These are phyloP conservation scores for Xylota sylvarum DNA, from an alignment of 2,888 invertebrate species.

Conservation along the genomic window DNA sequence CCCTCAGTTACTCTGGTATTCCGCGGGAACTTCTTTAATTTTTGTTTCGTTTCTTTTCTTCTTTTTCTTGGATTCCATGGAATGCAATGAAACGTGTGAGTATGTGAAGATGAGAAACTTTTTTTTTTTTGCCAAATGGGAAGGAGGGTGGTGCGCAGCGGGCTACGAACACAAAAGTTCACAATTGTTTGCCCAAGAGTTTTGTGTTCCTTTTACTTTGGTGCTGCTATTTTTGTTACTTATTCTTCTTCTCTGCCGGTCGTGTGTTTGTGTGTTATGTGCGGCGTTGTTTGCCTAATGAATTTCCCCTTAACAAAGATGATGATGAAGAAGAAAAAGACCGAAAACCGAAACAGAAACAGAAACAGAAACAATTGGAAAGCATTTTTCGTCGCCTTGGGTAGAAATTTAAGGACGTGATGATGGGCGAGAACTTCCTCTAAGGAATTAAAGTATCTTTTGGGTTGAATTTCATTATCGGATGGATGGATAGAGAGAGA, in stretches of 20 bases:
- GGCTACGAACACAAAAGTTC: constrained; percentile 63
- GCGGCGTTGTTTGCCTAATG: constrained; percentile 61
- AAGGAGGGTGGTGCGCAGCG: not conserved
- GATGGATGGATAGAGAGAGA: not conserved
- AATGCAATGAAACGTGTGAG: constrained; percentile 51
- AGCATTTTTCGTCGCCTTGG: constrained; percentile 69
- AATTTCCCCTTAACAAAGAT: constrained; percentile 56
- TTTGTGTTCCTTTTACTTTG: constrained; percentile 55
- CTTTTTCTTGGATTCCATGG: constrained; percentile 13
- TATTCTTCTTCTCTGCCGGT: constrained; percentile 15
- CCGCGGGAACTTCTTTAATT: constrained; percentile 71
- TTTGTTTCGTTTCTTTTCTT: constrained; percentile 12
- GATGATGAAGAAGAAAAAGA: constrained; percentile 19
- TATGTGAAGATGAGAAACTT: constrained; percentile 55
- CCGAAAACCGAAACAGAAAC: not conserved
- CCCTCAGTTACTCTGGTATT: constrained; percentile 51
- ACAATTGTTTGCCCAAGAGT: constrained; percentile 74
- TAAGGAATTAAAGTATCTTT: constrained; percentile 43
- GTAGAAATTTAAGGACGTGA: constrained; percentile 61
- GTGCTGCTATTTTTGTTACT: constrained; percentile 54
- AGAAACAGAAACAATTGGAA: constrained; percentile 60
- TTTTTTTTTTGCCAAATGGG: constrained; percentile 1
- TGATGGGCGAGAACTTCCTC: constrained; percentile 33
- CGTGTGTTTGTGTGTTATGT: constrained; percentile 15
- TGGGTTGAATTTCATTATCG: constrained; percentile 19